Evolutionary conservation across 2,888 invertebrate species (phyloP).

Genomic region (Chorisops tibialis): DNA sequence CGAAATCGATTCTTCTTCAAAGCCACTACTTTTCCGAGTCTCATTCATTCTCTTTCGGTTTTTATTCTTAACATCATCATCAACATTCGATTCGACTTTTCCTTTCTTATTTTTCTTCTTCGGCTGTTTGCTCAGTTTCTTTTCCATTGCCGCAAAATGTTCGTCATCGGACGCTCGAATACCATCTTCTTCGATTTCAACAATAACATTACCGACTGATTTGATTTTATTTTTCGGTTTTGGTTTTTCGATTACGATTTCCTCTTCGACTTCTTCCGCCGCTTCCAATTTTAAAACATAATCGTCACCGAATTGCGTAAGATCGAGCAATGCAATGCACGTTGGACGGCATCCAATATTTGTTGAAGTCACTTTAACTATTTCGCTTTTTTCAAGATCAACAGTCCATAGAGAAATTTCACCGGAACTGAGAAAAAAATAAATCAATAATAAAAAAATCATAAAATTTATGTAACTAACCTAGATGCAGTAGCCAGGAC

Average conservation of each 20-base stretch:
- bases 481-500: constrained; percentile 68
- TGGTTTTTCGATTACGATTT: constrained; percentile 28
- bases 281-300: constrained; percentile 33
- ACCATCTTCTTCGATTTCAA: constrained; percentile 17
- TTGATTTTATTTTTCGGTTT: constrained; percentile 3
- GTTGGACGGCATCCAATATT: constrained; percentile 71
- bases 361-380: constrained; percentile 56
- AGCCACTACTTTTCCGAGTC: neutral
- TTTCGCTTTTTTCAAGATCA: constrained; percentile 40
- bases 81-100: neutral
- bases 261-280: constrained; percentile 24
- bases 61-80: neutral
- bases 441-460: neutral
- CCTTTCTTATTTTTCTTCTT: neutral
- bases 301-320: constrained; percentile 41
- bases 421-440: constrained; percentile 58
- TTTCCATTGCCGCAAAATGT: neutral
- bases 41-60: neutral
- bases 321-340: constrained; percentile 62
- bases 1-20: neutral
- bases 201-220: neutral
- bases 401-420: constrained; percentile 70
- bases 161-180: neutral
- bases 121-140: neutral
- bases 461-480: constrained; percentile 34